phyloP scores from a whole-genome alignment of 1,140 invertebrate species.

The Ephestia elutella region DNA sequence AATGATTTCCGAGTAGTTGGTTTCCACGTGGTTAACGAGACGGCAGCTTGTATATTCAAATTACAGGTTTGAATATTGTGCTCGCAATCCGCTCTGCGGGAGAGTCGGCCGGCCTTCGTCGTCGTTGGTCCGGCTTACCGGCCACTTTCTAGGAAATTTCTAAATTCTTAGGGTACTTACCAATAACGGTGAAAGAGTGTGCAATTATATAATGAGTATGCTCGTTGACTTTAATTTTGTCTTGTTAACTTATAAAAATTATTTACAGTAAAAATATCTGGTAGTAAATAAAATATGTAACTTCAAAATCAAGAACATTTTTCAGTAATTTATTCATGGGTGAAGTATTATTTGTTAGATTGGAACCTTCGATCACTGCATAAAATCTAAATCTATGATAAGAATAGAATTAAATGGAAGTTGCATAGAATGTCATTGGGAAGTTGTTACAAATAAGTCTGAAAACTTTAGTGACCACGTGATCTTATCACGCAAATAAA shows the following conservation, averaged over 20 bases:
- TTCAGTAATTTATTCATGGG: too few species aligned
- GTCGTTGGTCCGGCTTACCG: conserved; percentile 17
- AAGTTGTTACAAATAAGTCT: too few species aligned
- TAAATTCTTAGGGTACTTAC: conserved; percentile 30
- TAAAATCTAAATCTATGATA: too few species aligned
- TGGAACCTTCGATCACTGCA: too few species aligned
- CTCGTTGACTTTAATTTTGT: background rate
- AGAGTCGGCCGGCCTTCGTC: conserved; percentile 21
- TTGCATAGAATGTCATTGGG: too few species aligned
- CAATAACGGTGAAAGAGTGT: conserved; percentile 18
- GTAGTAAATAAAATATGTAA: too few species aligned
- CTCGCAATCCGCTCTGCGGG: conserved; percentile 29
- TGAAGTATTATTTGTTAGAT: too few species aligned
- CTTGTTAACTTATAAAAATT: background rate
- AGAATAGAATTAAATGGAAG: too few species aligned
- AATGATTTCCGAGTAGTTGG: conserved; percentile 36
- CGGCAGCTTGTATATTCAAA: conserved; percentile 51
- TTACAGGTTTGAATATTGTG: conserved; percentile 51
- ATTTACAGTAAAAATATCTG: too few species aligned
- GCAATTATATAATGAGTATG: background rate
- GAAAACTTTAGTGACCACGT: too few species aligned
- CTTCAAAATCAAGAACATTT: too few species aligned
- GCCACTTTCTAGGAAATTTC: conserved; percentile 51
- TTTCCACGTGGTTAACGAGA: conserved; percentile 30
- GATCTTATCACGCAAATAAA: too few species aligned